Conservation (phyloP, 2,797 vertebrate species). For the Phalloptychus januarius region DNA sequence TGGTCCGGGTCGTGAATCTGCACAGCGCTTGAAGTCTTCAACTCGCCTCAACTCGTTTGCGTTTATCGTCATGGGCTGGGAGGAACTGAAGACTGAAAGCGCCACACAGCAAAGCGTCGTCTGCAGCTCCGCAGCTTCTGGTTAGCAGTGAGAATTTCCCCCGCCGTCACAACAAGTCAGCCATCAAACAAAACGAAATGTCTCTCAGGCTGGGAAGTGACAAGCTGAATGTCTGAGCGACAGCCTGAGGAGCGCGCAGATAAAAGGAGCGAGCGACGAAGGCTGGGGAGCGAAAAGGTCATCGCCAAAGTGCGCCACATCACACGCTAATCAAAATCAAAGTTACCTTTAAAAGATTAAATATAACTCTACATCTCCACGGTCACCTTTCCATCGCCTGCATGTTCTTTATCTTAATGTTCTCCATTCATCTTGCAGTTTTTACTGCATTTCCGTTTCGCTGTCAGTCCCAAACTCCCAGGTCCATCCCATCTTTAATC, state of each 20-base stretch:
- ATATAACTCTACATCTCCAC: constrained; percentile 8
- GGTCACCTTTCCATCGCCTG: constrained; percentile 7
- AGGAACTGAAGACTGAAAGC: constrained; percentile 90
- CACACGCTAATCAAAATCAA: constrained; percentile 62
- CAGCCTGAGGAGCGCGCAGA: constrained; percentile 21
- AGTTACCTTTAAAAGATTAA: constrained; percentile 50
- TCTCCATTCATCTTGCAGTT: not conserved
- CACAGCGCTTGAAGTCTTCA: constrained; percentile 88
- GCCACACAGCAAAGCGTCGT: constrained; percentile 77
- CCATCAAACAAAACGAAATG: constrained; percentile 49
- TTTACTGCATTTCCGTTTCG: constrained; percentile 1
- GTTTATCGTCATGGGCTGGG: constrained; percentile 83
- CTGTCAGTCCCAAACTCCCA: not conserved
- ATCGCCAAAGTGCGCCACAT: constrained; percentile 48
- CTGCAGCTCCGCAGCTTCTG: constrained; percentile 17
- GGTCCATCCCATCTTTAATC: not conserved
- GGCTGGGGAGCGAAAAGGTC: constrained; percentile 58
- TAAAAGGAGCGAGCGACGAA: constrained; percentile 20
- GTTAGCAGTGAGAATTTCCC: constrained; percentile 1
- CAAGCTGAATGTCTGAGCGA: constrained; percentile 16
- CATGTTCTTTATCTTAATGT: constrained; percentile 13
- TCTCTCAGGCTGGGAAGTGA: constrained; percentile 41
- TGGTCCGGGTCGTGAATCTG: constrained; percentile 72
- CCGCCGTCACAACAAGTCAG: constrained; percentile 13
- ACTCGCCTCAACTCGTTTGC: constrained; percentile 86